These are phyloP conservation scores for Typhlichthys eigenmanni DNA, from an alignment of 2,797 vertebrate genomes.

Conservation along the genomic window DNA sequence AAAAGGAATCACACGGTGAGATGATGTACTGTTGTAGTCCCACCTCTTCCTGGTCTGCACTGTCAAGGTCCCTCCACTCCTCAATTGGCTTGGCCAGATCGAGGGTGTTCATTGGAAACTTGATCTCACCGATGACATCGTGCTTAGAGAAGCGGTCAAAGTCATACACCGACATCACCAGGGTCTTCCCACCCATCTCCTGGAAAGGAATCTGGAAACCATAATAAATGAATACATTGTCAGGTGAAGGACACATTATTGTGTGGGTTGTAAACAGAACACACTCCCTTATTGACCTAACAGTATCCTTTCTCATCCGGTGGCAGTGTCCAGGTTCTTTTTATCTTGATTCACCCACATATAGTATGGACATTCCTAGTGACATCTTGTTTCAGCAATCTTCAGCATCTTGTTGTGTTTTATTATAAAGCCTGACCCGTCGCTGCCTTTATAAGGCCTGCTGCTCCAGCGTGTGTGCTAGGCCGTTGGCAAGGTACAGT, in stretches of 20 bases:
- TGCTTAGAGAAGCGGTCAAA: slow-evolving; percentile 99
- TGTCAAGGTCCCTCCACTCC: slow-evolving; percentile 95
- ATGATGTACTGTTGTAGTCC: slow-evolving; percentile 3
- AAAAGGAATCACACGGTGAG: too few species aligned
- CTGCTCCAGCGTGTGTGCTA: slow-evolving; percentile 46
- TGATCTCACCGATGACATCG: slow-evolving; percentile 94
- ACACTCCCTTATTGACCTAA: too few species aligned
- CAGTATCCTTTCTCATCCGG: background rate
- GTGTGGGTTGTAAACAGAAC: too few species aligned
- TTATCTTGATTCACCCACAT: too few species aligned
- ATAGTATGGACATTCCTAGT: background rate
- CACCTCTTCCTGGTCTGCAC: slow-evolving; percentile 96
- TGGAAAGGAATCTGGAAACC: slow-evolving; percentile 90
- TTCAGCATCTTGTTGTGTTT: background rate
- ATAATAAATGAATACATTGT: slow-evolving; percentile 7
- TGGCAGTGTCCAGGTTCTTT: too few species aligned
- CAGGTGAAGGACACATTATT: too few species aligned
- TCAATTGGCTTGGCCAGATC: slow-evolving; percentile 95
- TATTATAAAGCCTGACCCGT: background rate
- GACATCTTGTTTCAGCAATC: background rate
- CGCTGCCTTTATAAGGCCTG: slow-evolving; percentile 21
- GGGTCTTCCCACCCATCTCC: slow-evolving; percentile 93
- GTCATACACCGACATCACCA: slow-evolving; percentile 96
- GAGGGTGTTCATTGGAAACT: slow-evolving; percentile 93
- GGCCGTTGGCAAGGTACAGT: slow-evolving; percentile 54